Base-by-base conservation (phyloP, 2,888 invertebrate species). In the Dione juno region DNA sequence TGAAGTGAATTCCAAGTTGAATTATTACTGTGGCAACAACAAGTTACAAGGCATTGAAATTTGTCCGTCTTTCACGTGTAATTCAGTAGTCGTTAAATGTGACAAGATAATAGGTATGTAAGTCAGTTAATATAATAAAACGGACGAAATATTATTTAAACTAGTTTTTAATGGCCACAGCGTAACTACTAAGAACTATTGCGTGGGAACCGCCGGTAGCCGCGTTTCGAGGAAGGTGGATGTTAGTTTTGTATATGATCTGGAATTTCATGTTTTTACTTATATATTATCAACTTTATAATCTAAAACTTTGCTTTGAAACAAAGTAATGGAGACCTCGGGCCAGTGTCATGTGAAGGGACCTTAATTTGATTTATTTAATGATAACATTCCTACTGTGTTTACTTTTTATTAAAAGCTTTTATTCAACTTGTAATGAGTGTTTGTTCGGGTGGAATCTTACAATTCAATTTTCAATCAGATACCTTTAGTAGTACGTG, bases 121-220 rank as follows among this genome's bases (percentile, higher is more conserved):
- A 68, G 57, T 66, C 59, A 19, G 58, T 70, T 63, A 64, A 69
- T 66, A 57, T 69, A 66, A 66, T 69, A 71, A 71, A 72, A 19
- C 67, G 48, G 37, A 69, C 52, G 64, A 69, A 73, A 73, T 71
- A 73, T 71, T 70, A 67, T 57, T 66, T 66, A 74, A 73, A 73
- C 74, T 65, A 71, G 74, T 75, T 75, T 72, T 71, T 69, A 70
- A 75, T 75, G 69, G 67, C 65, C 28, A 57, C 54, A 28, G 65
- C 57, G 61, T 71, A 69, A 52, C 67, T 71, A 70, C 74, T 68
- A 35, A 61, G 69, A 76, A 76, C 54, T 68, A 54, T 66, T 43
- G 70, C 73, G 76, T 76, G 76, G 69, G 76, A 76, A 73, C 61
- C 53, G 45, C 67, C 52, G 41, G 43, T 41, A 63, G 40, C 57